Evolutionary conservation across 2,797 vertebrate genomes (phyloP).

Genomic region (Dromococcyx pavoninus): DNA sequence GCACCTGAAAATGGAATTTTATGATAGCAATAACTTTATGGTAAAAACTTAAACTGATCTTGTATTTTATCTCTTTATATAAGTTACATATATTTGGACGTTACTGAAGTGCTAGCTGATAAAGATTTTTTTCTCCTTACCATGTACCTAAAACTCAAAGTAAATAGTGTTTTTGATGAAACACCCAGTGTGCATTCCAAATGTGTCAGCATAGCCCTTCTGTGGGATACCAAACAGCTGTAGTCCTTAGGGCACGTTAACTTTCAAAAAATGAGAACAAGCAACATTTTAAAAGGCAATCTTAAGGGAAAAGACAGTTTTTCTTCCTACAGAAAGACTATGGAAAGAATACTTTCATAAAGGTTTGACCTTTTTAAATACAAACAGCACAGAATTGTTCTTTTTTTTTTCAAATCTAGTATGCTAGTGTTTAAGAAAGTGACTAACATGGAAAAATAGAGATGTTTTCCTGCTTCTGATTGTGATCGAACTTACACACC

Average conservation of each 20-base stretch:
- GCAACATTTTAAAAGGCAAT: neutral
- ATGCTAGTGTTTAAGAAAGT: neutral
- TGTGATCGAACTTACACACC: neutral
- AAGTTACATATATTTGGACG: neutral
- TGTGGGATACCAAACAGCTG: neutral
- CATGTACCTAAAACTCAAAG: neutral
- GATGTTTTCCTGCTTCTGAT: neutral
- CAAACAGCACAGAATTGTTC: neutral
- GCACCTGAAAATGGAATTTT: neutral
- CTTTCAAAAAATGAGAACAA: neutral
- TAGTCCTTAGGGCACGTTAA: neutral
- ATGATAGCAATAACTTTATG: neutral
- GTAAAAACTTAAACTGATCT: neutral
- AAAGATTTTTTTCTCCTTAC: neutral
- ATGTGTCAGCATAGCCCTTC: neutral
- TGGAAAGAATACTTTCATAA: neutral
- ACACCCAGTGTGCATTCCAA: neutral
- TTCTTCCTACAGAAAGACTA: neutral
- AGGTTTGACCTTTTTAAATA: neutral
- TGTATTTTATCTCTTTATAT: neutral
- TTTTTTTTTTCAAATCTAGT: neutral
- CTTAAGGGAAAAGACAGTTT: neutral
- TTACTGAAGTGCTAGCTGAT: neutral
- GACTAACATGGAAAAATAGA: neutral
- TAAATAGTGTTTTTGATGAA: neutral